phyloP scores from a whole-genome alignment of 2,888 invertebrate species.

The Stratiomys singularior region DNA sequence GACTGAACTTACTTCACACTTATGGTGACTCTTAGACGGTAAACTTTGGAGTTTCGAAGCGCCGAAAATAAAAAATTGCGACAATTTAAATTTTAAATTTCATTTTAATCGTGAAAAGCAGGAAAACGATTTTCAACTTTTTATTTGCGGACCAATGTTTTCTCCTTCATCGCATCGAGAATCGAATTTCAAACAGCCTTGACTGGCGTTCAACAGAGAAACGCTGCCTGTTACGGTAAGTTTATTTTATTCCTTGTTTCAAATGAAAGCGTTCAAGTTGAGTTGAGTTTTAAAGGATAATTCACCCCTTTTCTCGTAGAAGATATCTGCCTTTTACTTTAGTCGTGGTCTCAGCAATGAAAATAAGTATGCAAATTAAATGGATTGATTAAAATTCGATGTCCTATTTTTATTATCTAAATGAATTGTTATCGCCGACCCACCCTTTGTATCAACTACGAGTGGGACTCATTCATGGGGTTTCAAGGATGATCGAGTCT shows the following conservation, averaged over 20 bases:
- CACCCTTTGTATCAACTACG: slow-evolving; percentile 2
- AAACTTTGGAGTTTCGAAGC: slow-evolving; percentile 1
- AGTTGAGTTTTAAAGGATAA: background rate
- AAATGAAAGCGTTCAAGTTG: background rate
- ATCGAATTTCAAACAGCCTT: background rate
- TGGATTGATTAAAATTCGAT: slow-evolving; percentile 66
- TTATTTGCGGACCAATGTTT: background rate
- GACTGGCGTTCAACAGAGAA: background rate
- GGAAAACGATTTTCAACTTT: slow-evolving; percentile 31
- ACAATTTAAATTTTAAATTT: slow-evolving; percentile 52
- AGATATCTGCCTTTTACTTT: background rate
- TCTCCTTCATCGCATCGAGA: slow-evolving; percentile 9
- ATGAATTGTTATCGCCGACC: slow-evolving; percentile 52
- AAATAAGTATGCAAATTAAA: slow-evolving; percentile 56
- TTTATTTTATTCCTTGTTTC: background rate
- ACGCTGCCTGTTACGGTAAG: background rate
- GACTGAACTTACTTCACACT: background rate
- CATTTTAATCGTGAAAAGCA: slow-evolving; percentile 50
- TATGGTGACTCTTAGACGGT: slow-evolving; percentile 18
- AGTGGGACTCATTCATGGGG: slow-evolving; percentile 3
- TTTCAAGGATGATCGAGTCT: slow-evolving; percentile 37
- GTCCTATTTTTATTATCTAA: slow-evolving; percentile 53
- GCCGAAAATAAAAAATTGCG: slow-evolving; percentile 37
- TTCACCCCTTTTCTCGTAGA: slow-evolving; percentile 29
- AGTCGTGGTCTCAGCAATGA: slow-evolving; percentile 1